Conservation (phyloP, 2,797 vertebrate genomes). For the Spondyliosoma cantharus region DNA sequence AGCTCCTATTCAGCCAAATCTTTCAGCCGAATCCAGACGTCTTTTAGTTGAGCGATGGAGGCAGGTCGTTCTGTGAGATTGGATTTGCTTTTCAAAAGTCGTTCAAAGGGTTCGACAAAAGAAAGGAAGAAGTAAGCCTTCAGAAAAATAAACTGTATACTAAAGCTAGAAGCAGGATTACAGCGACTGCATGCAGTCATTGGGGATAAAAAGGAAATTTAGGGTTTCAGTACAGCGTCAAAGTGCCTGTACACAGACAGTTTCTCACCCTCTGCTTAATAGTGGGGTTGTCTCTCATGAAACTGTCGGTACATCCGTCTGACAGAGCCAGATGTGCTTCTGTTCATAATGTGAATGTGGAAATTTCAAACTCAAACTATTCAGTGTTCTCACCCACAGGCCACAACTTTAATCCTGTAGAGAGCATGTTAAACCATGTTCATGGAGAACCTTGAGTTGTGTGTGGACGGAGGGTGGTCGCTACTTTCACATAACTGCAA, state of each 20-base stretch:
- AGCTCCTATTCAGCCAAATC: constrained; percentile 32
- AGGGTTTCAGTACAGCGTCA: constrained; percentile 3
- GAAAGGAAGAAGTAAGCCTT: constrained; percentile 19
- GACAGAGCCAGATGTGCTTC: neutral
- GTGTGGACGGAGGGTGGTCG: neutral
- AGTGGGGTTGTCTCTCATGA: neutral
- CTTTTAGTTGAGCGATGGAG: constrained; percentile 37
- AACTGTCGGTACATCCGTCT: neutral
- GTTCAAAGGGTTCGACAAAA: constrained; percentile 40
- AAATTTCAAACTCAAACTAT: neutral
- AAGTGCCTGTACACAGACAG: neutral
- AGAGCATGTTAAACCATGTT: neutral
- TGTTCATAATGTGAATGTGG: neutral
- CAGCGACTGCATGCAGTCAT: neutral
- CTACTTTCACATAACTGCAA: neutral
- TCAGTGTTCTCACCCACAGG: neutral
- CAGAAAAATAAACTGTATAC: constrained; percentile 31
- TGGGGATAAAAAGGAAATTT: constrained; percentile 8
- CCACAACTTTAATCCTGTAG: neutral
- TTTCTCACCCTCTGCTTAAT: neutral
- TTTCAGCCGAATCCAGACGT: constrained; percentile 39
- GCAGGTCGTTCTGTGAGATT: constrained; percentile 7
- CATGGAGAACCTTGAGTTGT: neutral
- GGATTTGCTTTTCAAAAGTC: constrained; percentile 49
- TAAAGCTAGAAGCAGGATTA: constrained; percentile 20